These are phyloP conservation scores for Melanotus villosus DNA, from an alignment of 2,888 invertebrate species.

Conservation along the genomic window DNA sequence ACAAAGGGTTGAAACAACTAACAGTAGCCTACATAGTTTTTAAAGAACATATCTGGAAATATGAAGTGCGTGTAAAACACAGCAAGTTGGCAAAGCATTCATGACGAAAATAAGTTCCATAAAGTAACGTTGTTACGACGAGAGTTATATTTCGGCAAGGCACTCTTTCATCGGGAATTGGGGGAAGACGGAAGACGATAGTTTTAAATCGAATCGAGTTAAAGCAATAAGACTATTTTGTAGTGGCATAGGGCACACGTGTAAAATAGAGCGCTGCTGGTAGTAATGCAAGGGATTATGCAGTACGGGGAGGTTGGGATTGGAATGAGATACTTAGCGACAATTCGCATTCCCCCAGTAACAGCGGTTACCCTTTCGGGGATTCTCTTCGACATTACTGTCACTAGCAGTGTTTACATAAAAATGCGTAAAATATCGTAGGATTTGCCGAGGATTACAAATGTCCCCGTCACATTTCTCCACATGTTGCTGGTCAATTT, in stretches of 20 bases:
- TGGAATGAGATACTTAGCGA: conserved; percentile 68
- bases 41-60: too few species aligned
- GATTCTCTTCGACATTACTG: conserved; percentile 65
- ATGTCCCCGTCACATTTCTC: conserved; percentile 27
- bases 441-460: conserved; percentile 61
- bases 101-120: too few species aligned
- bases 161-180: conserved; percentile 11
- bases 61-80: conserved; percentile 10
- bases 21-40: too few species aligned
- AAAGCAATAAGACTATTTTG: conserved; percentile 45
- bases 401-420: conserved; percentile 67
- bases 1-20: too few species aligned
- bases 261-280: conserved; percentile 58
- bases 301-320: conserved; percentile 60
- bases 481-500: conserved; percentile 33
- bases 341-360: conserved; percentile 68
- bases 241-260: conserved; percentile 49
- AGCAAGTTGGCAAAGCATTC: conserved; percentile 51
- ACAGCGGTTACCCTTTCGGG: conserved; percentile 66
- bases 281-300: conserved; percentile 65
- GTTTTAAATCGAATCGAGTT: conserved; percentile 51
- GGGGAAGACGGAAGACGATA: conserved; percentile 51
- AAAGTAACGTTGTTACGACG: conserved; percentile 48
- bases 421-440: conserved; percentile 66
- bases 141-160: conserved; percentile 38